phyloP scores from a whole-genome alignment of 2,797 vertebrate species.

The Melanotaenia boesemani region DNA sequence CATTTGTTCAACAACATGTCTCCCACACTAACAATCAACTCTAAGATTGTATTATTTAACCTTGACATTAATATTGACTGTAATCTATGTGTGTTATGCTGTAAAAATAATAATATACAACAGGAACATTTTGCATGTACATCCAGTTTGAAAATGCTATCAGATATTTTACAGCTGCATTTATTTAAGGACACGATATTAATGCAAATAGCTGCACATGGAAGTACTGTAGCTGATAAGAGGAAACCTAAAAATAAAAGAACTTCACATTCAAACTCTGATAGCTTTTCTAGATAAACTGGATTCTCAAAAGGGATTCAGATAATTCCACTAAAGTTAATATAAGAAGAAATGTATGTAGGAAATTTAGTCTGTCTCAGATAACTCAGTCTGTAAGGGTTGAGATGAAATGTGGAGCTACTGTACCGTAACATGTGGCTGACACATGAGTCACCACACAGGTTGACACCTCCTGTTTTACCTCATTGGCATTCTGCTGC shows the following conservation, averaged over 20 bases:
- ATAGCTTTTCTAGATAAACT: background rate
- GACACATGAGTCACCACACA: constrained; percentile 32
- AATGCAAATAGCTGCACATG: constrained; percentile 19
- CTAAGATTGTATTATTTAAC: no score
- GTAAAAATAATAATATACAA: background rate
- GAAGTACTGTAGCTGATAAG: background rate
- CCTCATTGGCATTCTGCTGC: constrained; percentile 72
- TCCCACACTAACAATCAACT: background rate
- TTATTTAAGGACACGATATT: background rate
- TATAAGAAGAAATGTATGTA: background rate
- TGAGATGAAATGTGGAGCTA: constrained; percentile 31
- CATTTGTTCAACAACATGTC: background rate
- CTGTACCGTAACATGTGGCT: constrained; percentile 34
- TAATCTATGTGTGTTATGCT: background rate
- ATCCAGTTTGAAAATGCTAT: background rate
- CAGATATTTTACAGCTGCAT: background rate
- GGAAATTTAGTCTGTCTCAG: background rate
- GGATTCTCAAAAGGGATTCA: background rate
- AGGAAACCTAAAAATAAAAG: background rate
- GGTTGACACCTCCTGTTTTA: constrained; percentile 46
- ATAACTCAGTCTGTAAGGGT: background rate
- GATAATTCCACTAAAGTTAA: background rate
- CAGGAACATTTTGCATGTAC: background rate
- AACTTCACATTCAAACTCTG: background rate
- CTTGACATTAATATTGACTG: no score